A percentile compares a stretch with the other conserved stretches of the same genome.
phyloP scores from a whole-genome alignment of 2,797 vertebrate species.

The Malacoctenus gilli region DNA sequence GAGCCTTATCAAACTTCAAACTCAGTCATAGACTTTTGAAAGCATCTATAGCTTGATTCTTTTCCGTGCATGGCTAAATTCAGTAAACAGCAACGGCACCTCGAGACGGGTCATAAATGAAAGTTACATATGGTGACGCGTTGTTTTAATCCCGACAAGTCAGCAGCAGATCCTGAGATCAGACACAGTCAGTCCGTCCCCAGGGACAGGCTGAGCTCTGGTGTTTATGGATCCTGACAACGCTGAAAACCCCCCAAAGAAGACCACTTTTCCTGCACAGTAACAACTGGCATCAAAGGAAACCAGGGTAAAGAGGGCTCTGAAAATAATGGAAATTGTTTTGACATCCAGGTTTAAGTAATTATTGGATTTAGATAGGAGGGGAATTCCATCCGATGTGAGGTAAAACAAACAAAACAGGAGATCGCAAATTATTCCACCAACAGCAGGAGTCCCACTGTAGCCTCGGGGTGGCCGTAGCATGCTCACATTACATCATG shows the following conservation, averaged over 20 bases:
- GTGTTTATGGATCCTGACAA: conserved; percentile 61
- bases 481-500: conserved; percentile 70
- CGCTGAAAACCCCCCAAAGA: conserved; percentile 51
- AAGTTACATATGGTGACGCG: conserved; percentile 27
- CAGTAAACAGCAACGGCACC: conserved; percentile 31
- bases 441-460: conserved; percentile 55
- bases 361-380: conserved; percentile 83
- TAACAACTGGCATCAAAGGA: conserved; percentile 70
- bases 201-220: conserved; percentile 40
- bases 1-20: not conserved
- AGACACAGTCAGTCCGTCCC: conserved; percentile 43
- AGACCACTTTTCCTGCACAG: conserved; percentile 48
- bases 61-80: conserved; percentile 7
- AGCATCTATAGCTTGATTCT: conserved; percentile 3
- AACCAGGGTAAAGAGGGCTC: conserved; percentile 29
- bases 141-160: conserved; percentile 55
- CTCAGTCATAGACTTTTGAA: not conserved
- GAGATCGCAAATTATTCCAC: conserved; percentile 69
- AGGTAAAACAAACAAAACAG: conserved; percentile 73
- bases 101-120: conserved; percentile 30
- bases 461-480: conserved; percentile 50
- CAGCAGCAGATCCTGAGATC: conserved; percentile 56
- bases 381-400: conserved; percentile 77
- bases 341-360: conserved; percentile 78
- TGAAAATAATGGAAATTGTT: conserved; percentile 77